phyloP scores from a whole-genome alignment of 2,797 vertebrate species.

The Xiphorhynchus erythropygius region DNA sequence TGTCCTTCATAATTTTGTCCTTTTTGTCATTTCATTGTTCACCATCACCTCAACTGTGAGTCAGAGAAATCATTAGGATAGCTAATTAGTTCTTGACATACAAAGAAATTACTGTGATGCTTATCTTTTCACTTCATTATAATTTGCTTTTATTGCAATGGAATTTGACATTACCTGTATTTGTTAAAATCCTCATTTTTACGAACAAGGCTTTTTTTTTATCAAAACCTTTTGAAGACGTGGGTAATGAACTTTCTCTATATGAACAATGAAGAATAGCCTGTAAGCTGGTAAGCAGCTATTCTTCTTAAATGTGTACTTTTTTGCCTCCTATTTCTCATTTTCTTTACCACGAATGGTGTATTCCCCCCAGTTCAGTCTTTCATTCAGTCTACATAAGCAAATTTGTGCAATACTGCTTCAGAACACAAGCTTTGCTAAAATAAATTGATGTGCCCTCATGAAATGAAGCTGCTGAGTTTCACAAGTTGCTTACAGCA shows the following conservation, averaged over 20 bases:
- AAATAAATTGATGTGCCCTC: not conserved
- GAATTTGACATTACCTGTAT: not conserved
- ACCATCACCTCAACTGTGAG: not conserved
- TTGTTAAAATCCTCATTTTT: not conserved
- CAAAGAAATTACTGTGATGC: not conserved
- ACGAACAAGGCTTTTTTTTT: not conserved
- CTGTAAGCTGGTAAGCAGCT: not conserved
- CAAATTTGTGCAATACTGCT: not conserved
- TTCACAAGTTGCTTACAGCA: not conserved
- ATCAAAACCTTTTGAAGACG: not conserved
- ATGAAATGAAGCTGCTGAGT: not conserved
- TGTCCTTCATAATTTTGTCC: not conserved
- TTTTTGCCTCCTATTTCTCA: not conserved
- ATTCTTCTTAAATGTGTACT: not conserved
- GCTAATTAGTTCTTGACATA: slow-evolving; percentile 29
- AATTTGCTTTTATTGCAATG: not conserved
- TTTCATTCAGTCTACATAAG: not conserved
- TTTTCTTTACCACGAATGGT: not conserved
- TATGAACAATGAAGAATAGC: not conserved
- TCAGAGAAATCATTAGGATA: slow-evolving; percentile 15
- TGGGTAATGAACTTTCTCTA: not conserved
- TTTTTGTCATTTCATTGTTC: slow-evolving; percentile 31
- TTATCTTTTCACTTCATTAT: not conserved
- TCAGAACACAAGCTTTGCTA: not conserved
- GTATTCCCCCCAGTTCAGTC: not conserved